Evolutionary conservation across 2,797 vertebrate species (phyloP).

Genomic region (Synanceia verrucosa): DNA sequence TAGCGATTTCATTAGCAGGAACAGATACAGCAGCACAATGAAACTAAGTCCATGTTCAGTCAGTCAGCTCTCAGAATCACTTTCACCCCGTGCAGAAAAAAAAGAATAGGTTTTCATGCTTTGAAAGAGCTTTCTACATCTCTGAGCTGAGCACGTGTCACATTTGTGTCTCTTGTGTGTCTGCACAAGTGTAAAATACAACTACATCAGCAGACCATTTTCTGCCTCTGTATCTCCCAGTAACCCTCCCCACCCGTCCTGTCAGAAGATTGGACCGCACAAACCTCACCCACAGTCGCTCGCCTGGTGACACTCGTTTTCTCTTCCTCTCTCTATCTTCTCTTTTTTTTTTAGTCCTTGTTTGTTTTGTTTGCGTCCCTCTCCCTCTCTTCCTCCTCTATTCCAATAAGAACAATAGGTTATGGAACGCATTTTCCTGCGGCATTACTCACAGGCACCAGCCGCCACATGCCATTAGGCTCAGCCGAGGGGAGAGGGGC

Average conservation of each 20-base stretch:
- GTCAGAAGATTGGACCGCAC: slow-evolving; percentile 73
- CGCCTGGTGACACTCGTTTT: slow-evolving; percentile 38
- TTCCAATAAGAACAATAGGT: slow-evolving; percentile 82
- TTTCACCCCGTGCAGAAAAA: not conserved
- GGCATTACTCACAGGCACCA: slow-evolving; percentile 81
- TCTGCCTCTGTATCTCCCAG: slow-evolving; percentile 70
- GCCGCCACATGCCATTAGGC: slow-evolving; percentile 80
- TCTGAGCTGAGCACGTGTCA: slow-evolving; percentile 3
- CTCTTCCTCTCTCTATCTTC: not conserved
- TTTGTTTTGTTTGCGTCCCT: slow-evolving; percentile 71
- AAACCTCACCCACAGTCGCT: slow-evolving; percentile 42
- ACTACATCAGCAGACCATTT: slow-evolving; percentile 67
- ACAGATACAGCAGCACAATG: slow-evolving; percentile 5
- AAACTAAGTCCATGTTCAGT: not conserved
- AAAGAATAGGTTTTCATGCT: not conserved
- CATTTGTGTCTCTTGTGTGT: slow-evolving; percentile 20
- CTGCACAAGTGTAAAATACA: slow-evolving; percentile 56
- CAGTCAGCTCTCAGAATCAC: not conserved
- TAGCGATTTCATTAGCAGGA: slow-evolving; percentile 25
- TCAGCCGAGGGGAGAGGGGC: slow-evolving; percentile 51
- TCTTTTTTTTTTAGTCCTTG: slow-evolving; percentile 1
- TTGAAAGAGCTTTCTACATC: not conserved
- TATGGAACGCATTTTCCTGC: slow-evolving; percentile 79
- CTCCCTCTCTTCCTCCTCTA: slow-evolving; percentile 60
- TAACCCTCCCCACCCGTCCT: slow-evolving; percentile 66